These are phyloP conservation scores for Habroteleia sp. DNA, from an alignment of 2,888 invertebrate species.

Conservation along the genomic window DNA sequence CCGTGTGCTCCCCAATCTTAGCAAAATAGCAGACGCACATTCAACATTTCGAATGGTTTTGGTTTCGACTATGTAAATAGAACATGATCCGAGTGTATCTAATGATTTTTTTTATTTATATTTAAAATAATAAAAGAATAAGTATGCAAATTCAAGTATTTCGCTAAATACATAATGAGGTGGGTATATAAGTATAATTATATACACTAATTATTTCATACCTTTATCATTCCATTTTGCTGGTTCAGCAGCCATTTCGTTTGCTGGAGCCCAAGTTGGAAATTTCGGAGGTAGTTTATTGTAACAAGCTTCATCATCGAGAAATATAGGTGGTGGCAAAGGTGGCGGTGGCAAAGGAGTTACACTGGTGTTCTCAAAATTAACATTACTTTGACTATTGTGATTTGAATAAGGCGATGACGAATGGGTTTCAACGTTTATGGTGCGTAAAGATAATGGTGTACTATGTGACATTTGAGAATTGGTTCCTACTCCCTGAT, in stretches of 20 bases:
- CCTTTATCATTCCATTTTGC: slow-evolving; percentile 78
- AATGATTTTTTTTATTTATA: too few relatives aligned
- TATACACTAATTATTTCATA: slow-evolving; percentile 45
- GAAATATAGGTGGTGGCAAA: slow-evolving; percentile 79
- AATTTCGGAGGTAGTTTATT: slow-evolving; percentile 81
- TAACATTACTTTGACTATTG: slow-evolving; percentile 75
- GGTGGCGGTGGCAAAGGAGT: slow-evolving; percentile 79
- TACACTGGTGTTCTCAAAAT: slow-evolving; percentile 67
- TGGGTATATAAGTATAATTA: too few relatives aligned
- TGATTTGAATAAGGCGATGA: slow-evolving; percentile 79
- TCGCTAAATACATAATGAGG: too few relatives aligned
- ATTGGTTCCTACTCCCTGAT: slow-evolving; percentile 69
- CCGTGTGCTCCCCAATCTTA: too few relatives aligned
- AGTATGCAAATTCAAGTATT: too few relatives aligned
- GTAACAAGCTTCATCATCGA: slow-evolving; percentile 79
- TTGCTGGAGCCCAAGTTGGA: slow-evolving; percentile 80
- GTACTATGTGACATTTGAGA: slow-evolving; percentile 76
- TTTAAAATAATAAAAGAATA: too few relatives aligned
- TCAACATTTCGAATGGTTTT: too few relatives aligned
- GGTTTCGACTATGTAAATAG: too few relatives aligned
- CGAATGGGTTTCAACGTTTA: slow-evolving; percentile 75
- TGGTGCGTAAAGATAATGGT: slow-evolving; percentile 72
- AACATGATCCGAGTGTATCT: too few relatives aligned
- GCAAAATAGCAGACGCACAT: too few relatives aligned
- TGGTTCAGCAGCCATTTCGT: slow-evolving; percentile 73